phyloP scores from a whole-genome alignment of 2,888 invertebrate species.

The Hydropsyche betteni region DNA sequence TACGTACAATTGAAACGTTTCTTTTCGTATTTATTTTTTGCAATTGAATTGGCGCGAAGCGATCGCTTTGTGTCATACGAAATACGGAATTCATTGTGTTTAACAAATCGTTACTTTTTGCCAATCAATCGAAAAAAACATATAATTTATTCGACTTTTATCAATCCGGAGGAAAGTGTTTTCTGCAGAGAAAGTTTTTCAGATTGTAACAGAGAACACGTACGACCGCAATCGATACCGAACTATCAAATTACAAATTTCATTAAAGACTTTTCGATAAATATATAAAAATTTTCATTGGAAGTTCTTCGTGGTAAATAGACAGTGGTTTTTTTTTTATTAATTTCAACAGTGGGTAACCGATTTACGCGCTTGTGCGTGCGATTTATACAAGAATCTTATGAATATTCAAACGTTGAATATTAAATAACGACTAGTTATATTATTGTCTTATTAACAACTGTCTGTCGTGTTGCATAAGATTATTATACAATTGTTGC shows the following conservation, averaged over 20 bases:
- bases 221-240: constrained; percentile 20
- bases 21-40: too few species aligned
- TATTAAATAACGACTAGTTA: constrained; percentile 19
- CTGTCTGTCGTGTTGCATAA: not conserved
- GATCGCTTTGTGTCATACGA: constrained; percentile 8
- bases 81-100: constrained; percentile 18
- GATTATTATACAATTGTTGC: constrained; percentile 27
- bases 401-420: constrained; percentile 20
- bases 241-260: constrained; percentile 6
- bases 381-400: not conserved
- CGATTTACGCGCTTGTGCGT: constrained; percentile 28
- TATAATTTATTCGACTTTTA: constrained; percentile 29
- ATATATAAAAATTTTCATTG: too few species aligned
- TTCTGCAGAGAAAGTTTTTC: constrained; percentile 31
- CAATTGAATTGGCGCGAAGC: too few species aligned
- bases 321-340: too few species aligned
- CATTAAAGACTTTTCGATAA: not conserved
- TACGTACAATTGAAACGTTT: too few species aligned
- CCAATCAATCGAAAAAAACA: not conserved
- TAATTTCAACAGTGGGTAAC: not conserved
- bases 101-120: not conserved
- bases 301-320: too few species aligned
- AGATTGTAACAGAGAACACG: constrained; percentile 7
- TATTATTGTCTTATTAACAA: constrained; percentile 25
- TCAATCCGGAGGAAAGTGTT: constrained; percentile 31